These are phyloP conservation scores for Caenorhabditis tropicalis DNA, from an alignment of 1,140 invertebrate species.

Conservation along the genomic window DNA sequence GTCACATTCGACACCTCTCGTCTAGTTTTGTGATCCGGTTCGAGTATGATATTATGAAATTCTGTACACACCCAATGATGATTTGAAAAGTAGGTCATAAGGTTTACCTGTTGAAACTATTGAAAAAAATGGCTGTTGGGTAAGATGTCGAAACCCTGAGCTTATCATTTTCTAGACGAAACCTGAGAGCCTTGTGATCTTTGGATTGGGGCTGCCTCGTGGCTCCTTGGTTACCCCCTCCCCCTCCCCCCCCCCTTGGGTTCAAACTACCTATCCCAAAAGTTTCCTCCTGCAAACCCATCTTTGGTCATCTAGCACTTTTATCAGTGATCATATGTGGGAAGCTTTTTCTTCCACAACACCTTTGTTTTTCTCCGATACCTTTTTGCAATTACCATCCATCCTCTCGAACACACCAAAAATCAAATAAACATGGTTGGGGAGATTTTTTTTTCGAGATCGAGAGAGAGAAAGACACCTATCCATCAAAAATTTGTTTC, in stretches of 20 bases:
- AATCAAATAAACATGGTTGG: neutral
- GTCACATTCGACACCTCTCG: neutral
- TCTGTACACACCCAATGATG: constrained; percentile 31
- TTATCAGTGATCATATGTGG: neutral
- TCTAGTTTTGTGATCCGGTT: constrained; percentile 11
- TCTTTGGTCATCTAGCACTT: constrained; percentile 13
- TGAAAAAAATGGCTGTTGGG: no score
- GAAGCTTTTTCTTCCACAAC: constrained; percentile 8
- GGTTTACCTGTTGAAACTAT: no score
- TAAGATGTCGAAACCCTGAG: no score
- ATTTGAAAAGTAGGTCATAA: constrained; percentile 10
- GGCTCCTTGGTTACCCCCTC: no score
- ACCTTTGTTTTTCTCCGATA: neutral
- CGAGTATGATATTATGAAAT: constrained; percentile 5
- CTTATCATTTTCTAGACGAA: no score
- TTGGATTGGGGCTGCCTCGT: no score
- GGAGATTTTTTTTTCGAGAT: neutral
- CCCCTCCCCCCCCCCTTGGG: no score
- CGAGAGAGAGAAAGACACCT: neutral
- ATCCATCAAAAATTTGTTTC: neutral
- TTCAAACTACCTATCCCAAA: no score
- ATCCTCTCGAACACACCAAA: neutral
- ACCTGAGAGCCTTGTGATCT: no score
- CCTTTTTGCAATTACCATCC: neutral
- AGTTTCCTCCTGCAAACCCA: neutral